Base-by-base conservation (phyloP, 2,113 vertebrate species). In the Myotis brandtii region DNA sequence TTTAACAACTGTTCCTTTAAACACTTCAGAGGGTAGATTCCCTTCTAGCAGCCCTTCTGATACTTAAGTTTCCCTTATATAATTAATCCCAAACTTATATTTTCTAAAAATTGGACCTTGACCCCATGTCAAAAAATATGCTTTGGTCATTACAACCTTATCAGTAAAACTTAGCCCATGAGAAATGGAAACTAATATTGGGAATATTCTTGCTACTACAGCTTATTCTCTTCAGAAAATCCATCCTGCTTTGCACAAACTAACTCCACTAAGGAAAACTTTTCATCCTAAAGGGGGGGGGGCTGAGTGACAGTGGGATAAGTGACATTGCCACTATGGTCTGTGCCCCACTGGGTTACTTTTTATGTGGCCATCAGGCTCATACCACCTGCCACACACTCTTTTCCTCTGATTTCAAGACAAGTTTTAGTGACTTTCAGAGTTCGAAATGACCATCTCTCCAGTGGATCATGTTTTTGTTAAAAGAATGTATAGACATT, bases 401-500 rank as follows among this genome's bases (percentile, higher is more conserved):
- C n/a, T 89, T 77, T 37, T 64, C 40, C 70, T 77, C 77, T 77
- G 18, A 89, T 66, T 93, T 66, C n/a, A 79, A 34, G 80, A 79
- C 13, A 81, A 20, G 73, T 32, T 73, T 85, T 46, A 93, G 92
- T 83, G 48, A 76, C 50, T 93, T 91, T 86, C 67, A 50, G 64
- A 73, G 67, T 93, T 95, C 59, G 48, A 80, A 92, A 89, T 73
- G 37, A 50, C 30, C 52, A 34, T 27, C 10, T 73, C 5, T 86
- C 67, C 46, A 43, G 18, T 17, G 48, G 56, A 81, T 89, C 37
- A 21, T 25, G 30, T 62, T 92, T 54, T 92, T 70, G 48, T 23
- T 59, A 96, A 93, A 96, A 54, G 43, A 86, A 86, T 48, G 64
- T 64, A 50, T 75, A 95, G 70, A 93, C 86, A 90, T 52, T 92